Conservation (phyloP, 2,797 vertebrate species). For the Caiman crocodilus region DNA sequence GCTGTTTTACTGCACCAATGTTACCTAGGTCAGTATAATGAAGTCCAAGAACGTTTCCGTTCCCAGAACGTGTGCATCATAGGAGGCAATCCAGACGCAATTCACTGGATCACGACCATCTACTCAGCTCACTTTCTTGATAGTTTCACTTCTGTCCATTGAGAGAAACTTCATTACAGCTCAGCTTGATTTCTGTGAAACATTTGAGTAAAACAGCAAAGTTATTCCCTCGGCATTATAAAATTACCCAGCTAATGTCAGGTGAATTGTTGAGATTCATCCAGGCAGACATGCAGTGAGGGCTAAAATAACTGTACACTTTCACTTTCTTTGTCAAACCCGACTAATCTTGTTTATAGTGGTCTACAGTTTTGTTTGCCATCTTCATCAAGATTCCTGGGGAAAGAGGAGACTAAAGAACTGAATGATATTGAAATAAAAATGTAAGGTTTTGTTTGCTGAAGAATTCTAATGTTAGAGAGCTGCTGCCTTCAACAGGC, state of each 20-base stretch:
- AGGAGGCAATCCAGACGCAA: constrained; percentile 68
- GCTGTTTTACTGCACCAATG: constrained; percentile 76
- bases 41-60: constrained; percentile 62
- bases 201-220: constrained; percentile 73
- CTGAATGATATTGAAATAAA: constrained; percentile 80
- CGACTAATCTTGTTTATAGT: constrained; percentile 70
- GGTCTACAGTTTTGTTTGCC: constrained; percentile 69
- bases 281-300: constrained; percentile 59
- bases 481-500: constrained; percentile 70
- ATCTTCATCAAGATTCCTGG: constrained; percentile 59
- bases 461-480: constrained; percentile 73
- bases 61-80: constrained; percentile 59
- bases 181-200: constrained; percentile 60
- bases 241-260: constrained; percentile 62
- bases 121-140: constrained; percentile 65
- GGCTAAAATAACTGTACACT: constrained; percentile 73
- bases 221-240: constrained; percentile 69
- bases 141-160: constrained; percentile 70
- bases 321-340: constrained; percentile 76
- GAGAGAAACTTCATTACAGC: constrained; percentile 60
- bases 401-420: constrained; percentile 70
- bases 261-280: constrained; percentile 58
- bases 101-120: constrained; percentile 64
- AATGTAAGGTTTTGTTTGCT: constrained; percentile 68
- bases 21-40: constrained; percentile 73